Percentiles rank a stretch among this genome's conserved stretches.
Evolutionary conservation across 37 sponge, comb jelly and placozoan genomes (phyloP).

Genomic region (Hormiphora californensis): DNA sequence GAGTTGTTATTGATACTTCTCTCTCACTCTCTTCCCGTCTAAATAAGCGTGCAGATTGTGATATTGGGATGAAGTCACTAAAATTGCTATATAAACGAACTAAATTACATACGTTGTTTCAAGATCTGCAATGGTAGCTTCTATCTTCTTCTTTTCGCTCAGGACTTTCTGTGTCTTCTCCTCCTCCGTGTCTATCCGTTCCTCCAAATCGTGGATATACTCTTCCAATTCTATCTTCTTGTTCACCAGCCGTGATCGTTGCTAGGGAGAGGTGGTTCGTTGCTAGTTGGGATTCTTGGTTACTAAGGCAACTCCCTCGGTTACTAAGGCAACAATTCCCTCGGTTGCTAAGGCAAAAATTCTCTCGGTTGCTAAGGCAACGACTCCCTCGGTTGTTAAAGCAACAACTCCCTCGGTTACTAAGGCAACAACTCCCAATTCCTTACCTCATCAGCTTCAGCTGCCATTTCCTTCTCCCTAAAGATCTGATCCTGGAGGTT

Average conservation of each 20-base stretch:
- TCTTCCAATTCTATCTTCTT: slow-evolving; percentile 89
- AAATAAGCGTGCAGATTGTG: no score
- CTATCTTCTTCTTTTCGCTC: slow-evolving; percentile 73
- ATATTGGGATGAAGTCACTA: no score
- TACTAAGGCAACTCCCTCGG: no score
- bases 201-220: slow-evolving; percentile 71
- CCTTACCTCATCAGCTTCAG: slow-evolving; percentile 85
- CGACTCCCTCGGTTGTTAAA: no score
- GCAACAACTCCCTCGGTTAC: no score
- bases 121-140: slow-evolving; percentile 59
- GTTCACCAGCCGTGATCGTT: slow-evolving; percentile 67
- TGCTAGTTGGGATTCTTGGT: not conserved
- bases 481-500: slow-evolving; percentile 76
- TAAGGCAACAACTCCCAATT: not conserved
- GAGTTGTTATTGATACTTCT: no score
- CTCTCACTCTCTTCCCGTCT: no score
- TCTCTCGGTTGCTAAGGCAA: no score
- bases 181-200: slow-evolving; percentile 75
- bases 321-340: not conserved
- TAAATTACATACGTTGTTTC: slow-evolving; percentile 69
- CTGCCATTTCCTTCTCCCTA: slow-evolving; percentile 80
- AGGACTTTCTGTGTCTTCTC: slow-evolving; percentile 64
- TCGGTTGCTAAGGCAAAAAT: no score
- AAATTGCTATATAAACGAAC: not conserved
- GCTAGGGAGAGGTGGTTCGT: slow-evolving; percentile 51